Percentiles rank a stretch among this genome's conserved stretches.
These are phyloP conservation scores for Etia nguti DNA, from an alignment of 2,113 vertebrate genomes.

Conservation along the genomic window DNA sequence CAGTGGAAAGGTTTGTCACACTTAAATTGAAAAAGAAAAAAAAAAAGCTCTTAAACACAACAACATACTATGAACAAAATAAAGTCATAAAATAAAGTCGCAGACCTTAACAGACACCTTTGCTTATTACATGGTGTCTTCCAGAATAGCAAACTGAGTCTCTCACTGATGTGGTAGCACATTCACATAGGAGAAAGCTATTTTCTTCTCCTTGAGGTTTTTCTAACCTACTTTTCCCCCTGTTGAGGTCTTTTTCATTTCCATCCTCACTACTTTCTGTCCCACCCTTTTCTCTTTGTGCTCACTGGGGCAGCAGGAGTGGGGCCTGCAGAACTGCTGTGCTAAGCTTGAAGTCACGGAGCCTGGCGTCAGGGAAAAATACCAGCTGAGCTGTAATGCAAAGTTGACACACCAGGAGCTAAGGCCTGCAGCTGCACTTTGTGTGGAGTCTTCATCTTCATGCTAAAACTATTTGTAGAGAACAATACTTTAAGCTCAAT, in stretches of 20 bases:
- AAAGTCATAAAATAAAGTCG: neutral
- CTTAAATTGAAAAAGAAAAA: neutral
- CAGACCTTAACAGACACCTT: neutral
- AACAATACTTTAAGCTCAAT: neutral
- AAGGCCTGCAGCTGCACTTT: conserved; percentile 18
- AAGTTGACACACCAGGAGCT: conserved; percentile 46
- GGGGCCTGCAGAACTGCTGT: conserved; percentile 51
- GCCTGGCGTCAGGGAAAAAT: conserved; percentile 44
- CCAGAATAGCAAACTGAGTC: conserved; percentile 1
- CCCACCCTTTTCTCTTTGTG: conserved; percentile 67
- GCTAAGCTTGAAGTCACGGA: conserved; percentile 50
- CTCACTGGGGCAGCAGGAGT: conserved; percentile 41
- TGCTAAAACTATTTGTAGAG: conserved; percentile 20
- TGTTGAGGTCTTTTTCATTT: conserved; percentile 54
- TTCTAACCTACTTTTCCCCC: conserved; percentile 46
- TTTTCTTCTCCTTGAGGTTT: conserved; percentile 61
- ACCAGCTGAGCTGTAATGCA: conserved; percentile 38
- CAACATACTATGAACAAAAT: neutral
- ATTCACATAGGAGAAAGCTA: conserved; percentile 42
- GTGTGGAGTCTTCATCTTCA: conserved; percentile 21
- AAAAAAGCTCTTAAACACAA: neutral
- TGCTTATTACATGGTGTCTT: neutral
- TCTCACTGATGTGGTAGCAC: conserved; percentile 19
- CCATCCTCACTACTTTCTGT: conserved; percentile 32
- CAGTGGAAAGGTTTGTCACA: neutral